Conservation (phyloP, 92 coral and sea anemone species). For the Palythoa grandis region DNA sequence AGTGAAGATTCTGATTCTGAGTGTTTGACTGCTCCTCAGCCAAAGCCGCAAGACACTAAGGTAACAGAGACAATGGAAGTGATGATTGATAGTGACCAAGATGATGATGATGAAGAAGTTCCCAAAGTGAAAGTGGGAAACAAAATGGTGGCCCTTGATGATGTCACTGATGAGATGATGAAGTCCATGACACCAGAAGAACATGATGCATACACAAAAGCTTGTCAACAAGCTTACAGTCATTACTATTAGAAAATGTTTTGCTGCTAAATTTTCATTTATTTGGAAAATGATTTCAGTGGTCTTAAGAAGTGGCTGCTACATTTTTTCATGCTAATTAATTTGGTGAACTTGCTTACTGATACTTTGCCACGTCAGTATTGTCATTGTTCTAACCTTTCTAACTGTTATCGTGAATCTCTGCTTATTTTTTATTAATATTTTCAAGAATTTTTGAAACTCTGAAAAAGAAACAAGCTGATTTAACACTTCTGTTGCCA, state of each 20-base stretch:
- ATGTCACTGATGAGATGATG: constrained; percentile 90
- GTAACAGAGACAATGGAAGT: constrained; percentile 71
- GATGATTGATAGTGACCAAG: constrained; percentile 76
- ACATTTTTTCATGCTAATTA: too few species aligned
- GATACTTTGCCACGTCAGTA: too few species aligned
- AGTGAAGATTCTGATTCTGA: constrained; percentile 90
- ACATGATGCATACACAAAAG: constrained; percentile 91
- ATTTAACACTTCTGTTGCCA: too few species aligned
- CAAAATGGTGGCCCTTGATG: constrained; percentile 83
- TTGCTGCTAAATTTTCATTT: too few species aligned
- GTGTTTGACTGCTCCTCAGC: constrained; percentile 54
- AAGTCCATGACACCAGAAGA: constrained; percentile 92
- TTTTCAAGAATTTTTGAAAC: too few species aligned
- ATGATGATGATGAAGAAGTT: constrained; percentile 77
- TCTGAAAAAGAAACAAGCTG: too few species aligned
- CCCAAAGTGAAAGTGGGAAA: constrained; percentile 82
- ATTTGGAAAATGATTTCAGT: too few species aligned
- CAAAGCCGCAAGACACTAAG: constrained; percentile 49
- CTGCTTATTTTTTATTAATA: too few species aligned
- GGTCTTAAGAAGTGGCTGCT: too few species aligned
- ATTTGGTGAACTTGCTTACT: too few species aligned
- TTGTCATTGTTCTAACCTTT: too few species aligned
- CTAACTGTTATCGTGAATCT: too few species aligned
- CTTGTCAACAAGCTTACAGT: constrained; percentile 88
- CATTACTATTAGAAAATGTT: constrained; percentile 62